Evolutionary conservation across 2,888 invertebrate species (phyloP).

Genomic region (Cephonodes hylas): DNA sequence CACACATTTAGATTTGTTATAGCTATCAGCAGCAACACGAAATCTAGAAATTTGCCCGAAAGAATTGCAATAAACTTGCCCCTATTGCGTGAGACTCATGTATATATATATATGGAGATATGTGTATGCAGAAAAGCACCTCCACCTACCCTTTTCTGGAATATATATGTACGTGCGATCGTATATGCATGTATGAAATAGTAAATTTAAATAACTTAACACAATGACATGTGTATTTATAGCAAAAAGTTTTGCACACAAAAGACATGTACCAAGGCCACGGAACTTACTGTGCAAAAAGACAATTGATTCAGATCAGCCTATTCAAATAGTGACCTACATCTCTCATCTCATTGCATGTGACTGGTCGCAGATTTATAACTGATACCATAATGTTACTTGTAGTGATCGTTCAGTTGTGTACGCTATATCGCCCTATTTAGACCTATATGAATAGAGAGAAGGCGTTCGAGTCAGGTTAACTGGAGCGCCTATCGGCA

Average conservation of each 20-base stretch:
- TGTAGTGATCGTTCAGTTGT: neutral
- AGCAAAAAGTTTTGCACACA: neutral
- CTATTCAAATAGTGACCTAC: conserved; percentile 4
- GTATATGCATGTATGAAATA: neutral
- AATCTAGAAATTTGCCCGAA: too few species aligned
- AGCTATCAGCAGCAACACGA: too few species aligned
- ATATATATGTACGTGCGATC: neutral
- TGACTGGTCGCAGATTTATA: neutral
- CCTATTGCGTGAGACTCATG: too few species aligned
- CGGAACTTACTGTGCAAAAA: neutral
- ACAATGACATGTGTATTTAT: neutral
- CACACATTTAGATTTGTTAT: too few species aligned
- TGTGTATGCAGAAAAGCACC: too few species aligned
- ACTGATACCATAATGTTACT: neutral
- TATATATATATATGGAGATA: too few species aligned
- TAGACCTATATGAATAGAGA: too few species aligned
- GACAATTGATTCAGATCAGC: neutral
- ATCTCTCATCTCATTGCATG: neutral
- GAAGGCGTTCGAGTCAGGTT: too few species aligned
- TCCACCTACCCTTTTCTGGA: too few species aligned
- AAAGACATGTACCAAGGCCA: neutral
- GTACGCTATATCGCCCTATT: too few species aligned
- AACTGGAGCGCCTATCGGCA: too few species aligned
- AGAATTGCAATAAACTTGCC: too few species aligned
- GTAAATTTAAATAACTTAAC: neutral